Percentiles rank a stretch among this genome's conserved stretches.
Evolutionary conservation across 2,797 vertebrate genomes (phyloP).

Genomic region (Epinephelus coioides): DNA sequence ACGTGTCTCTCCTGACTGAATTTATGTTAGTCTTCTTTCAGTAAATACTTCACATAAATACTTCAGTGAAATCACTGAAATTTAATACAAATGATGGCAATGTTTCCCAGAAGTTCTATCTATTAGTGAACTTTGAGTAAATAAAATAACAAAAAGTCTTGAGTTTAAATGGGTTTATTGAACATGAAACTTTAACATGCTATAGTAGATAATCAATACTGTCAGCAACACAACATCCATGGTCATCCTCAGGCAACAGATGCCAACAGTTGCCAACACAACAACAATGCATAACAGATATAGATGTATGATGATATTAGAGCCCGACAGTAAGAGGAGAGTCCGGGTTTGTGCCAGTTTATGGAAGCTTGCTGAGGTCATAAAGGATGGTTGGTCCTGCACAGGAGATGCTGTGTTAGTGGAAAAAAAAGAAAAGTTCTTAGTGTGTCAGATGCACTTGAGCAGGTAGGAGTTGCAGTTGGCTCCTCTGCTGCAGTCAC

Average conservation of each 20-base stretch:
- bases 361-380: not conserved
- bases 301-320: not conserved
- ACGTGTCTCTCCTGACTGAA: no score
- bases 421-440: not conserved
- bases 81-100: not conserved
- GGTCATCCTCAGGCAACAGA: slow-evolving; percentile 34
- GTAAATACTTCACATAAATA: no score
- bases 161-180: slow-evolving; percentile 63
- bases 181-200: slow-evolving; percentile 51
- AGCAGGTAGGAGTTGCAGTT: slow-evolving; percentile 89
- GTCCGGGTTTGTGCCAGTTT: no score
- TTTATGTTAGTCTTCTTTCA: no score
- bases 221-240: slow-evolving; percentile 41
- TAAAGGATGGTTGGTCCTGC: not conserved
- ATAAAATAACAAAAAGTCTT: not conserved
- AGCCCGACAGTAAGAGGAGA: not conserved
- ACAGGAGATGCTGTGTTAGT: not conserved
- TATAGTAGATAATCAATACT: slow-evolving; percentile 13
- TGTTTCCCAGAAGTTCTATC: no score
- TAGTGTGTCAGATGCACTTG: slow-evolving; percentile 83
- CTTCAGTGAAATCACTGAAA: not conserved
- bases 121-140: not conserved
- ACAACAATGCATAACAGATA: not conserved
- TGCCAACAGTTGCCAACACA: slow-evolving; percentile 4
- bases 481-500: slow-evolving; percentile 84